These are phyloP conservation scores for Campylorhamphus procurvoides DNA, from an alignment of 2,113 vertebrate species.

Conservation along the genomic window DNA sequence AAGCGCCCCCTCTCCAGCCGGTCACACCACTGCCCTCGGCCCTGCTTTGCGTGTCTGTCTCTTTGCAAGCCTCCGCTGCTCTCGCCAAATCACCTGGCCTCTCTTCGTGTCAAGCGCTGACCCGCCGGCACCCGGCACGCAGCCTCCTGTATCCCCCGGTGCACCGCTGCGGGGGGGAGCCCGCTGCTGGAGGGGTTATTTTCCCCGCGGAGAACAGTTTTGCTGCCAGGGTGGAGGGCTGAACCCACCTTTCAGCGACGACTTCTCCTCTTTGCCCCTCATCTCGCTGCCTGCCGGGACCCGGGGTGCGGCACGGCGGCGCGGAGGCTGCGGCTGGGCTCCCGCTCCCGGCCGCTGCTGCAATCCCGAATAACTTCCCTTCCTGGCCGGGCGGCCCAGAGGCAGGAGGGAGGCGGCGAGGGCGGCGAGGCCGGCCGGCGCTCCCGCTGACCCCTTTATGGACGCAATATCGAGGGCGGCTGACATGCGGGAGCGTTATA, in stretches of 20 bases:
- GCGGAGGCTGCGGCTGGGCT: not conserved
- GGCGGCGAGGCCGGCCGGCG: not conserved
- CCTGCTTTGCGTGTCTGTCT: not conserved
- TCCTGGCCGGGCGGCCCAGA: constrained; percentile 15
- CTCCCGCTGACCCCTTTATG: constrained; percentile 42
- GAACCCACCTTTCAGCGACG: constrained; percentile 78
- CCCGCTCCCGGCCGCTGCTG: not conserved
- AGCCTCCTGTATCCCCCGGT: not conserved
- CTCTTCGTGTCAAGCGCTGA: not conserved
- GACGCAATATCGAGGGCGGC: constrained; percentile 60
- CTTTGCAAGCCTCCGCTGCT: not conserved
- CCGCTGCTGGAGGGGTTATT: not conserved
- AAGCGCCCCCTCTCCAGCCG: not conserved
- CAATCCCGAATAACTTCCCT: not conserved
- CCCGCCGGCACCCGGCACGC: not conserved
- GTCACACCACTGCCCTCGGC: not conserved
- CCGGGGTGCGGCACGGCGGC: not conserved
- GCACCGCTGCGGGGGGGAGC: not conserved
- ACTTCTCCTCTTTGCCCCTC: constrained; percentile 75
- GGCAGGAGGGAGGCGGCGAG: constrained; percentile 38
- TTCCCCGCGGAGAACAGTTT: not conserved
- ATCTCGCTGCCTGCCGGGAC: constrained; percentile 52
- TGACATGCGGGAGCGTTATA: constrained; percentile 74
- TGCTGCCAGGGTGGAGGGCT: not conserved
- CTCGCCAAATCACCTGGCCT: not conserved